Conservation (phyloP, 2,888 invertebrate genomes). For the Sinohyriopsis cumingii region DNA sequence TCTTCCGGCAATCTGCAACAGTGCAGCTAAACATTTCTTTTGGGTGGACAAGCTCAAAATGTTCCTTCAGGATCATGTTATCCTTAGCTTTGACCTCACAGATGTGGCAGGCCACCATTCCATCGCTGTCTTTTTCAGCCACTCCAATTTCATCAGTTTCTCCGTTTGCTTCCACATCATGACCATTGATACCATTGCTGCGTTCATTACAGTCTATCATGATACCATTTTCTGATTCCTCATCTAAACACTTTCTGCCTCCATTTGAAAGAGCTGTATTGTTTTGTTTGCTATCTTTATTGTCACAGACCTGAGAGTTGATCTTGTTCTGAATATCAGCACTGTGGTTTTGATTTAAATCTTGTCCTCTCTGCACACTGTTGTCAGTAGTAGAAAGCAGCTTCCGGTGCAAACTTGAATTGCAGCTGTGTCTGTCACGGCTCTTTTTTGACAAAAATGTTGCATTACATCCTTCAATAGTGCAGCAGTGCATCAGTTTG, state of each 20-base stretch:
- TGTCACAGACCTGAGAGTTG: conserved; percentile 21
- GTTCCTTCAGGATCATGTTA: conserved; percentile 79
- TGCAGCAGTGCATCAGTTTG: conserved; percentile 95
- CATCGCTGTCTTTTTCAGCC: conserved; percentile 21
- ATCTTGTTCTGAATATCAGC: conserved; percentile 40
- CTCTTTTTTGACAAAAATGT: conserved; percentile 94
- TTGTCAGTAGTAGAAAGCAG: conserved; percentile 75
- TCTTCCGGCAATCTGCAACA: conserved; percentile 83
- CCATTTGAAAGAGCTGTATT: conserved; percentile 21
- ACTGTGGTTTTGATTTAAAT: conserved; percentile 37
- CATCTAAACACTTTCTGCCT: conserved; percentile 27
- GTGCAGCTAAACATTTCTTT: conserved; percentile 83
- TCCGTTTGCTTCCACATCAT: conserved; percentile 50
- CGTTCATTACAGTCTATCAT: conserved; percentile 14
- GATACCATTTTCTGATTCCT: conserved; percentile 26
- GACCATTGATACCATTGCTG: conserved; percentile 42
- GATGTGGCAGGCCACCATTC: conserved; percentile 81
- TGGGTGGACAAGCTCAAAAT: conserved; percentile 82
- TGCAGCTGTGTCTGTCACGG: conserved; percentile 93
- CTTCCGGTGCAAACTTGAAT: conserved; percentile 91
- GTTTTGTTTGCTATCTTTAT: conserved; percentile 20
- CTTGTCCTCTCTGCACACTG: conserved; percentile 22
- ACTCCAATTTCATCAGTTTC: conserved; percentile 20
- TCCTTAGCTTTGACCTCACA: conserved; percentile 80
- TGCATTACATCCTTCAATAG: conserved; percentile 94